Evolutionary conservation across 2,797 vertebrate species (phyloP).

Genomic region (Agapornis canus): DNA sequence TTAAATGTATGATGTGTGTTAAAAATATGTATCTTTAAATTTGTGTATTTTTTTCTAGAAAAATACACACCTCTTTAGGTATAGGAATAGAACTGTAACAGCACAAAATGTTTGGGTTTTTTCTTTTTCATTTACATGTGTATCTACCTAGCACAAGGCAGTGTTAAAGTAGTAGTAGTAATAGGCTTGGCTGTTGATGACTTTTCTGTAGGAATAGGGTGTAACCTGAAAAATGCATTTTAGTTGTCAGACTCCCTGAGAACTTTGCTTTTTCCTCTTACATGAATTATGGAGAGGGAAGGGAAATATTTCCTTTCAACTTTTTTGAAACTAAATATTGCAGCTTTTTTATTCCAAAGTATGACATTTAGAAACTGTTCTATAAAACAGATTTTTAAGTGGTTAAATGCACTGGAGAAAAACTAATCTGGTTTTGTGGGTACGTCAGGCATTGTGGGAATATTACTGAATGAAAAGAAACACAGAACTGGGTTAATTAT

Average conservation of each 20-base stretch:
- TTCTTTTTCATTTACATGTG: not conserved
- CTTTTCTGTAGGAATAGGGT: not conserved
- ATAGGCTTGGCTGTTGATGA: not conserved
- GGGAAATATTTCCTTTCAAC: not conserved
- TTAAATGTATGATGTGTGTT: not conserved
- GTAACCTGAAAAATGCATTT: not conserved
- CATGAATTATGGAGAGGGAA: not conserved
- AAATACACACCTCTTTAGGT: not conserved
- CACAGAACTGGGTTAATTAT: not conserved
- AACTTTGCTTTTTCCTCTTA: not conserved
- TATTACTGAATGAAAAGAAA: not conserved
- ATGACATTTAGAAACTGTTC: not conserved
- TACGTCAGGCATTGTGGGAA: not conserved
- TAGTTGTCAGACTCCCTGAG: not conserved
- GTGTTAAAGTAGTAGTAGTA: not conserved
- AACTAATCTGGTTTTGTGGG: not conserved
- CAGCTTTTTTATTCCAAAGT: not conserved
- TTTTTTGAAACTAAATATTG: not conserved
- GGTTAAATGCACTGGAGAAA: not conserved
- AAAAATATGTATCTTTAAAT: not conserved
- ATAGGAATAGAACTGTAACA: not conserved
- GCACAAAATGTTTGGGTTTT: not conserved
- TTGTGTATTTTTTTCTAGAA: not conserved
- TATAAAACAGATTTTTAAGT: not conserved
- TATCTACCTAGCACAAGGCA: not conserved